Evolutionary conservation across 2,888 invertebrate genomes (phyloP).

Genomic region (Epiperipatus broadwayi): DNA sequence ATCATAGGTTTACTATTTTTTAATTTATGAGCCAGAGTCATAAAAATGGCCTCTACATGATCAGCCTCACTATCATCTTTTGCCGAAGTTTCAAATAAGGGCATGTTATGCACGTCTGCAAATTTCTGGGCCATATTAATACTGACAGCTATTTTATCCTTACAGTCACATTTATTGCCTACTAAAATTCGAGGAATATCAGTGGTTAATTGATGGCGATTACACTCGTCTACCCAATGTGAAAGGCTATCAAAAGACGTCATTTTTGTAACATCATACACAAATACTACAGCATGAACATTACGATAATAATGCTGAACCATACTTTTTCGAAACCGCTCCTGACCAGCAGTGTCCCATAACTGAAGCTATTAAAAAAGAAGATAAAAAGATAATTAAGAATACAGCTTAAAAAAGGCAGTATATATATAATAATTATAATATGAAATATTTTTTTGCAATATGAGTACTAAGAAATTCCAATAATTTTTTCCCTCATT

Average conservation of each 20-base stretch:
- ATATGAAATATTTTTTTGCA: too few relatives aligned
- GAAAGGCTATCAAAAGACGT: constrained; percentile 44
- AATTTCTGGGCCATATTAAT: constrained; percentile 51
- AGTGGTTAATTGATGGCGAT: constrained; percentile 41
- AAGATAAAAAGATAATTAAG: constrained; percentile 14
- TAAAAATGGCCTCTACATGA: constrained; percentile 59
- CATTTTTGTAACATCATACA: constrained; percentile 52
- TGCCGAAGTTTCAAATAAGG: constrained; percentile 62
- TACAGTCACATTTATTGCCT: constrained; percentile 59
- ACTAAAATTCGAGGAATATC: constrained; percentile 49
- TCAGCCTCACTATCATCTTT: constrained; percentile 48
- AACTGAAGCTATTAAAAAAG: constrained; percentile 41
- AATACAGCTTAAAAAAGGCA: too few relatives aligned
- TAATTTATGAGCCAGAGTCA: constrained; percentile 59
- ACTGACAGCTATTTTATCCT: constrained; percentile 40
- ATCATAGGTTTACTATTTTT: constrained; percentile 42
- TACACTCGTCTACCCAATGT: constrained; percentile 55
- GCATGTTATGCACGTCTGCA: constrained; percentile 51
- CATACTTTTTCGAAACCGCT: constrained; percentile 58
- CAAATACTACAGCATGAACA: constrained; percentile 63
- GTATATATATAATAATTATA: too few relatives aligned
- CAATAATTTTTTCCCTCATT: too few relatives aligned
- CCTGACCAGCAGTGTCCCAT: constrained; percentile 63
- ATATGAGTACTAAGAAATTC: too few relatives aligned
- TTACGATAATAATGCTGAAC: constrained; percentile 64